Evolutionary conservation across 2,888 invertebrate genomes (phyloP), one percentile per base, ranked within the genome.

Genomic region (Isoperla grammatica): DNA sequence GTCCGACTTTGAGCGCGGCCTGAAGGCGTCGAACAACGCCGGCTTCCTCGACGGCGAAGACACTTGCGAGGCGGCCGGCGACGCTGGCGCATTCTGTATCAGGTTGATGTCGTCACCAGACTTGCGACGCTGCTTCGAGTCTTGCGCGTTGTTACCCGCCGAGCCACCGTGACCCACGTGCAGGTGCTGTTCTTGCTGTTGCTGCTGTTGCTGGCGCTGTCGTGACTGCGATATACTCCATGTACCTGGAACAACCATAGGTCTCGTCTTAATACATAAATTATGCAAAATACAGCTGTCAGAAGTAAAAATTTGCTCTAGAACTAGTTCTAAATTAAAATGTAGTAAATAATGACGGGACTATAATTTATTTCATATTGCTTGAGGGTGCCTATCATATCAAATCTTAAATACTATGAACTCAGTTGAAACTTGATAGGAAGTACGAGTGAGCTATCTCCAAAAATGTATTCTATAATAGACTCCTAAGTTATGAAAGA

Each of bases 21-120:
- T 78, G 71, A 92, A 90, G 42, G 89, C 87, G 72, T 92, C 90
- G 69, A 92, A 85, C 66, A 92, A 78, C 1, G 86, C 86, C 8
- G 87, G 86, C 61, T 86, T 79, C 17, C 87, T 82, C 67, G 85
- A 86, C 35, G 86, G 86, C 37, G 63, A 63, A n/a, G 58, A 54
- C 20, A 60, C 60, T 35, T 59, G 59, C 19, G 55, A 39, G 13
- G 43, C 19, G 23, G 56, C 56, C 17, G 39, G 69, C 46, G 72
- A 67, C 1, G 64, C 59, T 1, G 68, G 66, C 46, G 68, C 68
- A 57, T 69, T 68, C 55, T 69, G 72, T 43, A 71, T 71, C 6
- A 71, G 70, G 42, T 72, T 64, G 22, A 69, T 66, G 61, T 72
- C 72, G 62, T 74, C 73, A 6, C 74, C 74, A 13, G 73, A 74